Evolutionary conservation across 2,113 vertebrate genomes (phyloP), one percentile per base, ranked within the genome.

Genomic region (Thunnus maccoyii): DNA sequence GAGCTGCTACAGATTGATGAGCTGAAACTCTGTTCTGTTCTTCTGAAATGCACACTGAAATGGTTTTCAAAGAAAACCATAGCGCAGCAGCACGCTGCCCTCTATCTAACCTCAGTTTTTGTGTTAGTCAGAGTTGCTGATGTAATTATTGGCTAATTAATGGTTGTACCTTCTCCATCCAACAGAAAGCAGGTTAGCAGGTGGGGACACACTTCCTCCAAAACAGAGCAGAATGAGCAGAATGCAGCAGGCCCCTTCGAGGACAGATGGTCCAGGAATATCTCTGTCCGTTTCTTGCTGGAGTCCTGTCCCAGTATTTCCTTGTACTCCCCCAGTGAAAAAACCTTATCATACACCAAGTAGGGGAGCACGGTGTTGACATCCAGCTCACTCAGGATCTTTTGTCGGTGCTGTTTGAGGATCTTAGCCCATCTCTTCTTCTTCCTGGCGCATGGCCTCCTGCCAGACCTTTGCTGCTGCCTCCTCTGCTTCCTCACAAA

Each of bases 171-270:
- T 97, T 97, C 95, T 89, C 88, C 94, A 70, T 97, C 95, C 89
- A 97, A 91, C 76, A 97, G 95, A 87, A 98, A 95, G 83, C 95
- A 96, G 89, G 96, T 94, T 32, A 98, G 95, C 93, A 97, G 94
- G 89, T 96, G 95, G 83, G 98, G 97, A 84, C 94, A 96, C 87
- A 96, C 94, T 81, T 98, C 96, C 78, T 99, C 97, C 95, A 98
- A 91, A 73, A 97, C 85, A 12, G 94, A 95, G 89, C 95, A 98
- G 92, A 98, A 97, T 18, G 93, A 94, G 67, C 91, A 95, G 91
- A 97, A 96, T 25, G 95, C 97, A 50, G 76, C 57, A 3, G 97
- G 96, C 52, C 95, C 97, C 94, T 98, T 98, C 6, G 88, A 88
- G 70, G 90, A 93, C 56, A 98, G 96, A 84, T 94, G 95, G 87